Evolutionary conservation across 2,888 invertebrate genomes (phyloP).

Genomic region (Eremobia ochroleuca): DNA sequence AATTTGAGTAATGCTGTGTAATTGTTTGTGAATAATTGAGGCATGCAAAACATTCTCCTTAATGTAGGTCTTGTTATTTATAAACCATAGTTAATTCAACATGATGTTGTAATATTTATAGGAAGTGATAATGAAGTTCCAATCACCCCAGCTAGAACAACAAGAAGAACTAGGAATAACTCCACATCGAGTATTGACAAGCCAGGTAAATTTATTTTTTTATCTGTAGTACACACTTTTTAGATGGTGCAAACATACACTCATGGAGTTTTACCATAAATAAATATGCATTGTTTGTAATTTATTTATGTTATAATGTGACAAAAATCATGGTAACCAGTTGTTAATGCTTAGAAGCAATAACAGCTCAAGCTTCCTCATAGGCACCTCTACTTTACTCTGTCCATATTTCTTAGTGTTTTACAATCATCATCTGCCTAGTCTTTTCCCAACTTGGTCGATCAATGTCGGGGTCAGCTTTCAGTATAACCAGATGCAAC

Average conservation of each 20-base stretch:
- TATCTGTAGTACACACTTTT: background rate
- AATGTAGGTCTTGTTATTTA: too few relatives aligned
- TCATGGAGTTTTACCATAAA: background rate
- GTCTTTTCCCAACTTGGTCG: background rate
- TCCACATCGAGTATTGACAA: slow-evolving; percentile 84
- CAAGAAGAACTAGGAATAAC: slow-evolving; percentile 82
- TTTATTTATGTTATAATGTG: too few relatives aligned
- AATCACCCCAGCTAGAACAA: slow-evolving; percentile 78
- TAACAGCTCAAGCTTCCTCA: background rate
- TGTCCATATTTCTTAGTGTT: background rate
- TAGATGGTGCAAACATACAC: background rate
- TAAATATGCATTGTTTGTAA: background rate
- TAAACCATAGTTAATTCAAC: background rate
- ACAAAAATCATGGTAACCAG: background rate
- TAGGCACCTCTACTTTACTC: background rate
- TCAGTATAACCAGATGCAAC: background rate
- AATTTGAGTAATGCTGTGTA: background rate
- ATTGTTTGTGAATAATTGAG: background rate
- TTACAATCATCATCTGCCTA: background rate
- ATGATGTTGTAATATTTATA: slow-evolving; percentile 67
- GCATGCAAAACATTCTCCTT: background rate
- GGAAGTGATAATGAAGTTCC: slow-evolving; percentile 86
- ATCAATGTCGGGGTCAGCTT: background rate
- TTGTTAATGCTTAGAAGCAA: background rate
- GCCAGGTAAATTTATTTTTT: slow-evolving; percentile 73